Percentiles rank a stretch among this genome's conserved stretches.
Evolutionary conservation across 1,140 invertebrate genomes (phyloP).

Genomic region (Lepidostoma basale): DNA sequence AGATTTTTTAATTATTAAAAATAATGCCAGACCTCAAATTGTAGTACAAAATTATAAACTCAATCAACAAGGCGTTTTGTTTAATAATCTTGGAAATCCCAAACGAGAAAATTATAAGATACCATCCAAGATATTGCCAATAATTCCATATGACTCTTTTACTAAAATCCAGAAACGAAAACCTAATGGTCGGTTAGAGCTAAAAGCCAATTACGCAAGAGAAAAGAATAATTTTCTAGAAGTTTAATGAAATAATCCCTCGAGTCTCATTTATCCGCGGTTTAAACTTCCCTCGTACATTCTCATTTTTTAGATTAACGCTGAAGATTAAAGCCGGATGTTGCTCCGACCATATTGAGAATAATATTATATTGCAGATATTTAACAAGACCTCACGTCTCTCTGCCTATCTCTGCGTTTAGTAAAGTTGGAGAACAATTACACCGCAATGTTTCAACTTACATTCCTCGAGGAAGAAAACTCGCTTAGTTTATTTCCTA

Average conservation of each 20-base stretch:
- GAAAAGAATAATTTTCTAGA: slow-evolving; percentile 23
- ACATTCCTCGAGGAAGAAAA: no score
- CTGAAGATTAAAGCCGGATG: slow-evolving; percentile 7
- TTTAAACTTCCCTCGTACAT: slow-evolving; percentile 9
- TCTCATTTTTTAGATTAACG: neutral
- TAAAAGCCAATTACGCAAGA: slow-evolving; percentile 15
- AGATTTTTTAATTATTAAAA: no score
- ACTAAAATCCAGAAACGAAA: slow-evolving; percentile 5
- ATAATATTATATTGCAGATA: neutral
- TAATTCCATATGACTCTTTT: neutral
- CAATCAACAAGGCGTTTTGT: no score
- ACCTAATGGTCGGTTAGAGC: neutral
- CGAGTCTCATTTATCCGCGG: slow-evolving; percentile 19
- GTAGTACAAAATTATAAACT: no score
- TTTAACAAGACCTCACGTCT: neutral
- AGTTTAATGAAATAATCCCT: slow-evolving; percentile 40
- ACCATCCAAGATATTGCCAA: no score
- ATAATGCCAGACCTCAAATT: no score
- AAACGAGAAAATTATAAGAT: no score
- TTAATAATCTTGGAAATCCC: no score
- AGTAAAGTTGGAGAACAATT: no score
- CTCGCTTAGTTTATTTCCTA: no score
- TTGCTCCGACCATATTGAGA: slow-evolving; percentile 1
- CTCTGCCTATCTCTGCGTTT: no score
- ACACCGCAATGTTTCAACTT: no score